A percentile compares a stretch with the other conserved stretches of the same genome.
Evolutionary conservation across 1,140 invertebrate species (phyloP).

Genomic region (Atta texana): DNA sequence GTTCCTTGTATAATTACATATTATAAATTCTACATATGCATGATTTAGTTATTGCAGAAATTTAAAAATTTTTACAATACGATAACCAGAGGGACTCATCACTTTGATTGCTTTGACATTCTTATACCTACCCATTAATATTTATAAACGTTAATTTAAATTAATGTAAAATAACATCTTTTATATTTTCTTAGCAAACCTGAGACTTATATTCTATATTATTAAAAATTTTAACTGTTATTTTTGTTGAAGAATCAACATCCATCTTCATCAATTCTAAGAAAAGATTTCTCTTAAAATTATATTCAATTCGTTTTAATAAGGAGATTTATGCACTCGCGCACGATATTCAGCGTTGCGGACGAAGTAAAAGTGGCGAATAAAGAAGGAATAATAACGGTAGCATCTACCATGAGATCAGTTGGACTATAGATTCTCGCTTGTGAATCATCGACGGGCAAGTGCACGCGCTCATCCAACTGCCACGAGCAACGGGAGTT

Average conservation of each 20-base stretch:
- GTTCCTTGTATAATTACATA: background rate
- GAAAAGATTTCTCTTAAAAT: background rate
- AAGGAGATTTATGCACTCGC: background rate
- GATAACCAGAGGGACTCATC: background rate
- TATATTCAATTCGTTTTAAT: background rate
- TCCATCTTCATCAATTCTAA: background rate
- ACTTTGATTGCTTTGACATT: background rate
- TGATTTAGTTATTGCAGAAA: background rate
- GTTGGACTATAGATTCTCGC: constrained; percentile 2
- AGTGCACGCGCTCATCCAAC: constrained; percentile 1
- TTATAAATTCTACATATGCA: background rate
- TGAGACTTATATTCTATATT: background rate
- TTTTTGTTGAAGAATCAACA: background rate
- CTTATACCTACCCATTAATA: background rate
- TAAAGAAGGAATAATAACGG: constrained; percentile 54
- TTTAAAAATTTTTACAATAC: background rate
- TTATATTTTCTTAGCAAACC: background rate
- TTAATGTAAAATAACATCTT: background rate
- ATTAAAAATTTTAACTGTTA: background rate
- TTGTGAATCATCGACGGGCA: constrained; percentile 8
- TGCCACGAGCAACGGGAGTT: constrained; percentile 29
- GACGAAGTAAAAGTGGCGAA: constrained; percentile 20
- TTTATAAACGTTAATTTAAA: background rate
- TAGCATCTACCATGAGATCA: constrained; percentile 44
- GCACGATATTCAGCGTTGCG: background rate